Evolutionary conservation across 2,888 invertebrate species (phyloP).

Genomic region (Clostera curtula): DNA sequence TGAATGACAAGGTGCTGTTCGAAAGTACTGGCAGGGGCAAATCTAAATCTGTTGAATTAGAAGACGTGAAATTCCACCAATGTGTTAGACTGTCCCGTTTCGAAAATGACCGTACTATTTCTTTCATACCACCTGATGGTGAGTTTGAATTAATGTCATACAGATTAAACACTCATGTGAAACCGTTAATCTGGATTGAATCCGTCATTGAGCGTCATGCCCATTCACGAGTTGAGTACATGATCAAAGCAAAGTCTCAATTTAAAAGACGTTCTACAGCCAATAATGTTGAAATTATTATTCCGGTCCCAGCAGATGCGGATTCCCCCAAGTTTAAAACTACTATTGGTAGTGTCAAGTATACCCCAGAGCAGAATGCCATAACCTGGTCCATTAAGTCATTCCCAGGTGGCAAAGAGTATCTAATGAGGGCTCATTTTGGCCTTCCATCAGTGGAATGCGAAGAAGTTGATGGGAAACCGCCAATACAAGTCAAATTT

Average conservation of each 20-base stretch:
- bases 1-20: conserved; percentile 98
- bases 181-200: conserved; percentile 99
- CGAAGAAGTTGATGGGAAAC: conserved; percentile 96
- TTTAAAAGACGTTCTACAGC: conserved; percentile 98
- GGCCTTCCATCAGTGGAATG: conserved; percentile 96
- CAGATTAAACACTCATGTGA: conserved; percentile 95
- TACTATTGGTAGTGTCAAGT: conserved; percentile 96
- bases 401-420: conserved; percentile 98
- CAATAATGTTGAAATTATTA: conserved; percentile 98
- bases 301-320: conserved; percentile 96
- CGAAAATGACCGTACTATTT: conserved; percentile 98
- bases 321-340: conserved; percentile 99
- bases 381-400: conserved; percentile 98
- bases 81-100: conserved; percentile 97
- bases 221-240: conserved; percentile 97
- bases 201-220: conserved; percentile 98
- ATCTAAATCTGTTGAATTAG: conserved; percentile 97
- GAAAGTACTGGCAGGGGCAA: conserved; percentile 98
- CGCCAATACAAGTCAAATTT: conserved; percentile 98
- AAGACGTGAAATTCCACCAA: conserved; percentile 99
- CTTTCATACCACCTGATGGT: conserved; percentile 98
- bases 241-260: conserved; percentile 99
- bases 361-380: conserved; percentile 97
- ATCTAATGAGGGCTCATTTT: conserved; percentile 98
- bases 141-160: conserved; percentile 99